Percentiles rank a stretch among this genome's conserved stretches.
These are phyloP conservation scores for Papio anubis DNA, from an alignment of 2,113 vertebrate genomes.

Conservation along the genomic window DNA sequence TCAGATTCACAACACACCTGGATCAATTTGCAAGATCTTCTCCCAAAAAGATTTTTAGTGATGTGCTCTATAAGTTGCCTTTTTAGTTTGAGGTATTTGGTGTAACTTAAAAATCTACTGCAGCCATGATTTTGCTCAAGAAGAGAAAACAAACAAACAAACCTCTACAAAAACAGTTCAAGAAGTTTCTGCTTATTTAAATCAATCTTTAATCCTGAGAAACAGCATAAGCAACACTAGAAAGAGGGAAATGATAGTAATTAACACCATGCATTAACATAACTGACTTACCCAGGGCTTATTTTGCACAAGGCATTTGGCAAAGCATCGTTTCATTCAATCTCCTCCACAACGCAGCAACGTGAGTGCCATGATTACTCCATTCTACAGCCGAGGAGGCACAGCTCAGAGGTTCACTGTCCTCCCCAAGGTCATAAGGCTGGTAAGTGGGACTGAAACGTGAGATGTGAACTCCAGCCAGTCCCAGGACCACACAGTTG, in stretches of 20 bases:
- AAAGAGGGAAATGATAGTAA: neutral
- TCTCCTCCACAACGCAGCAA: neutral
- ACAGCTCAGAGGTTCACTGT: too few species aligned
- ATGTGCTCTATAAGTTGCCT: neutral
- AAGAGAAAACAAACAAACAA: neutral
- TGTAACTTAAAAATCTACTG: neutral
- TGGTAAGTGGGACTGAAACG: neutral
- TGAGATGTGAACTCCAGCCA: rapidly evolving
- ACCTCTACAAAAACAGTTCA: neutral
- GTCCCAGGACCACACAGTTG: neutral
- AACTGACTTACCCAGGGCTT: neutral
- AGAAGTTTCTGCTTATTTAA: neutral
- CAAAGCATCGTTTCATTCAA: rapidly evolving
- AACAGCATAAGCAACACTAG: neutral
- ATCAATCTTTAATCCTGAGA: neutral
- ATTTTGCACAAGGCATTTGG: rapidly evolving
- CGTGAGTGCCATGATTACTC: rapidly evolving
- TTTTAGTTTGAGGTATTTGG: neutral
- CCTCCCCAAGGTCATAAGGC: neutral
- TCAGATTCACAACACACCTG: neutral
- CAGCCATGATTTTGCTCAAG: neutral
- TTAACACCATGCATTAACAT: rapidly evolving
- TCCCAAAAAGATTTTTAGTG: neutral
- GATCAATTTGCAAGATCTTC: neutral
- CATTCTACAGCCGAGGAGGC: neutral